Evolutionary conservation across 2,888 invertebrate genomes (phyloP).

Genomic region (Phalera bucephala): DNA sequence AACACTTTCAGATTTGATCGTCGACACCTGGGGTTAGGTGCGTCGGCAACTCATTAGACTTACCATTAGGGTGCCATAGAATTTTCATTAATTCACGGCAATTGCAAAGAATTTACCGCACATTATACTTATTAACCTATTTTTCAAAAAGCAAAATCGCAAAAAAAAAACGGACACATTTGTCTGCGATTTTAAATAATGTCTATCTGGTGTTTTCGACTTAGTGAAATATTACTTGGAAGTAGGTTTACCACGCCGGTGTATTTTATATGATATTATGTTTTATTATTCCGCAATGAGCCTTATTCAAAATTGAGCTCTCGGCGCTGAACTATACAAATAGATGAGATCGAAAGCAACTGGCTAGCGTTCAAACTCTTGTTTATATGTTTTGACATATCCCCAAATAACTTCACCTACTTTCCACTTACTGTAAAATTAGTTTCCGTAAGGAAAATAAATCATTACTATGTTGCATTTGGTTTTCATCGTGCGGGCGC

Average conservation of each 20-base stretch:
- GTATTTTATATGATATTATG: too few relatives aligned
- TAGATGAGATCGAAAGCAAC: conserved; percentile 15
- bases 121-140: conserved; percentile 3
- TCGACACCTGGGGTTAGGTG: conserved; percentile 56
- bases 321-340: not conserved
- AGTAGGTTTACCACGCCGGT: too few relatives aligned
- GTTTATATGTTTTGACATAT: conserved; percentile 30
- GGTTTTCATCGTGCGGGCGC: conserved; percentile 23
- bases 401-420: conserved; percentile 23
- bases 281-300: too few relatives aligned
- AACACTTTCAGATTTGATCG: conserved; percentile 64
- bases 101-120: conserved; percentile 10
- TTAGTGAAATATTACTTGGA: conserved; percentile 18
- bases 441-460: conserved; percentile 27
- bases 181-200: not conserved
- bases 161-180: conserved; percentile 11
- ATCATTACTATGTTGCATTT: conserved; percentile 33
- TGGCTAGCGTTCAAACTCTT: conserved; percentile 15
- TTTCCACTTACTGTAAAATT: conserved; percentile 17
- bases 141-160: not conserved
- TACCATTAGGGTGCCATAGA: conserved; percentile 25
- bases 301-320: conserved; percentile 10
- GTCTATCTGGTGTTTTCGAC: conserved; percentile 5
- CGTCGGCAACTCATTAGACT: conserved; percentile 32
- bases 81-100: conserved; percentile 31